Percentiles rank a stretch among this genome's conserved stretches.
These are phyloP conservation scores for Paradoxurus hermaphroditus DNA, from an alignment of 2,113 vertebrate genomes.

Conservation along the genomic window DNA sequence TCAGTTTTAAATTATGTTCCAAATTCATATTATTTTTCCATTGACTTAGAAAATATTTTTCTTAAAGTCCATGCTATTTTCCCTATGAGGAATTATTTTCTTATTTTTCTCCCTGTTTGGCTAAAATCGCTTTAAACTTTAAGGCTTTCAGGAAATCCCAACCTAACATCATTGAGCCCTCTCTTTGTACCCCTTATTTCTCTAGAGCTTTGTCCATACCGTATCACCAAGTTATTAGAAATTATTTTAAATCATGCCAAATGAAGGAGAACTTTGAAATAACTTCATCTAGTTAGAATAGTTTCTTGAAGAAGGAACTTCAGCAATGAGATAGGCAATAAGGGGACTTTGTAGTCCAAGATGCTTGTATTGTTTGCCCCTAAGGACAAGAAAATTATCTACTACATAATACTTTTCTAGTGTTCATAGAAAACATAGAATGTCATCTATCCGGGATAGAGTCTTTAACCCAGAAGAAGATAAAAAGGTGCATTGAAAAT, in stretches of 20 bases:
- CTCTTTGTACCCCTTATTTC: background rate
- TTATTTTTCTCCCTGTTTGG: background rate
- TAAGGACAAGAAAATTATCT: background rate
- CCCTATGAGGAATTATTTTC: background rate
- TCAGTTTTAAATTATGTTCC: slow-evolving; percentile 14
- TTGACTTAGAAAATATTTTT: slow-evolving; percentile 39
- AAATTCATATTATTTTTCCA: slow-evolving; percentile 7
- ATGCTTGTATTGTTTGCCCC: background rate
- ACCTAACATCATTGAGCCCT: background rate
- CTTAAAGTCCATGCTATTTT: background rate
- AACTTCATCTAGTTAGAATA: background rate
- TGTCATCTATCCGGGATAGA: background rate
- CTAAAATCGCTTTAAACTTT: background rate
- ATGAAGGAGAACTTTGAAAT: background rate
- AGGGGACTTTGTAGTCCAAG: background rate
- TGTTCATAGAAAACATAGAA: background rate
- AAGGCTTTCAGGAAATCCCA: background rate
- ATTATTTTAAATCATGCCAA: background rate
- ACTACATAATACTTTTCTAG: background rate
- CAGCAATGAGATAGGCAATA: background rate
- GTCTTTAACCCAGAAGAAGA: background rate
- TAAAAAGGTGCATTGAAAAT: background rate
- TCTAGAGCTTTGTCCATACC: background rate
- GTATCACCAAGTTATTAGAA: background rate
- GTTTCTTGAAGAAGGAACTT: background rate